Evolutionary conservation across 2,888 invertebrate species (phyloP), one percentile per base, ranked within the genome.

Genomic region (Eledona agricola): DNA sequence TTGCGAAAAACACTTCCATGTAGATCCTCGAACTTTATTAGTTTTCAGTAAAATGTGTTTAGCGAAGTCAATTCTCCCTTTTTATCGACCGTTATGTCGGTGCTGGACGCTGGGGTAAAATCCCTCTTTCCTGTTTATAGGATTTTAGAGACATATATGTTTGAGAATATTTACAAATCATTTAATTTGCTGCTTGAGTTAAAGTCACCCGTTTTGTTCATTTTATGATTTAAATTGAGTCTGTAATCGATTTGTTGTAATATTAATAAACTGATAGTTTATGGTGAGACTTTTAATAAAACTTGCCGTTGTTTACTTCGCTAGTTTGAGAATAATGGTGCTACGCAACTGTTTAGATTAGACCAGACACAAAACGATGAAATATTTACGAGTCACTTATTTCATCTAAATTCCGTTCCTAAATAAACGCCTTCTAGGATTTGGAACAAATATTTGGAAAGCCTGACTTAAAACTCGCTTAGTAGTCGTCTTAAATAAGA

Each of bases 1-100:
- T 42, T 42, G 25, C 28, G 32, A 23, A 53, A 53, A 53, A 60
- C 51, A 60, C 59, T 34, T 43, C 45, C 52, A 50, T 50, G 32
- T 46, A 45, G 35, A 46, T 52, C 32, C 45, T 17, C 23, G 31
- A 45, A 59, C 58, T 59, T 55, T 60, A 60, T 60, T 60, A 58
- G 60, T 59, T 57, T 60, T 57, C 53, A 52, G 57, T 57, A 55
- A 60, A 60, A 53, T 59, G 58, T 58, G 54, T 60, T 60, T 60
- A 60, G 60, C 58, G 45, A 43, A 57, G 56, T 45, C 34, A 57
- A 52, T 53, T 49, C 52, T 53, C 53, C 56, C 56, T 53, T 50
- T 56, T 56, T 57, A 57, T 57, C 56, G 56, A 57, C 45, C 50
- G 47, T 31, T 31, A 32, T 31, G 31, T 23, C 20, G 32, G 43